A percentile compares a stretch with the other conserved stretches of the same genome.
Evolutionary conservation across 2,113 vertebrate species (phyloP).

Genomic region (Leptodactylus fuscus): DNA sequence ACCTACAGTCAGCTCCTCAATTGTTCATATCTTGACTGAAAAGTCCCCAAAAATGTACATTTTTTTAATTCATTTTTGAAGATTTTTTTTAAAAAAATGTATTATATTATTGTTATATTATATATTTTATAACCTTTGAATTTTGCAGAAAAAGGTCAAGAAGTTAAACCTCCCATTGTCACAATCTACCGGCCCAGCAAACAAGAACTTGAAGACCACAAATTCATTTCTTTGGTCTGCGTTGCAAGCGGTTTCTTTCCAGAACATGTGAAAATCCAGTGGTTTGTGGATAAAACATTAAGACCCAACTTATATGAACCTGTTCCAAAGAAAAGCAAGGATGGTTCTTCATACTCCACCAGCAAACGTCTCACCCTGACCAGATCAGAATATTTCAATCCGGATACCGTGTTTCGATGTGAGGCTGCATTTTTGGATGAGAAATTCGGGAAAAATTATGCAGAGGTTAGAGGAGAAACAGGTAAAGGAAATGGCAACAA

Average conservation of each 20-base stretch:
- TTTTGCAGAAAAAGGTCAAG: constrained; percentile 62
- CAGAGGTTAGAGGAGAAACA: background rate
- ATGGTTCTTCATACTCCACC: constrained; percentile 71
- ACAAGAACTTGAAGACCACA: constrained; percentile 70
- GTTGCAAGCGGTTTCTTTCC: constrained; percentile 84
- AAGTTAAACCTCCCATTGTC: constrained; percentile 65
- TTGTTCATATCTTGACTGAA: background rate
- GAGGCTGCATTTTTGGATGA: background rate
- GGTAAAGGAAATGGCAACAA: background rate
- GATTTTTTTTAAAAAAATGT: too few species aligned
- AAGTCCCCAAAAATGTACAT: background rate
- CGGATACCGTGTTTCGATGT: constrained; percentile 72
- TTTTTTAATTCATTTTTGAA: background rate
- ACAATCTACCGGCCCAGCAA: constrained; percentile 74
- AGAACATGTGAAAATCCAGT: constrained; percentile 81
- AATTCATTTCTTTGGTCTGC: constrained; percentile 83
- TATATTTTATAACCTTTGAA: too few species aligned
- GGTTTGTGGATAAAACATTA: constrained; percentile 65
- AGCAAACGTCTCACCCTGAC: constrained; percentile 82
- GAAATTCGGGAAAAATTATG: background rate
- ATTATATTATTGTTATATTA: too few species aligned
- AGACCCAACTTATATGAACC: constrained; percentile 63
- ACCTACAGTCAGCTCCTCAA: background rate
- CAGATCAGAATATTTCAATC: constrained; percentile 68
- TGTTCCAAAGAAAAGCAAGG: accelerated